A percentile compares a stretch with the other conserved stretches of the same genome.
Conservation (phyloP, 2,888 invertebrate species). For the Penaeus monodon region DNA sequence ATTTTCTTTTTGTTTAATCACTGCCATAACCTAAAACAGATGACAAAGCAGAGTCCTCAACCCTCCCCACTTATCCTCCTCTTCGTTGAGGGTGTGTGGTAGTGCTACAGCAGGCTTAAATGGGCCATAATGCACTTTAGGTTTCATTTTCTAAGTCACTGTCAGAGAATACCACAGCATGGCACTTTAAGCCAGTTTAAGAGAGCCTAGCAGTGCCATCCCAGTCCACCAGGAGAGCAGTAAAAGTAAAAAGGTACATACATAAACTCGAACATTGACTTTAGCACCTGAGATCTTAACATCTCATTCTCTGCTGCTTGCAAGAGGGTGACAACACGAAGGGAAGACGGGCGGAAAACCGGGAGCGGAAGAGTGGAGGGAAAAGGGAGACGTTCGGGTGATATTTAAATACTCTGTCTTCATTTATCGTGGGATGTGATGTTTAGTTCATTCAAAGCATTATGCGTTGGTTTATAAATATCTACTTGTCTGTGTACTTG, state of each 20-base stretch:
- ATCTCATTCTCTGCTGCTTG: conserved; percentile 9
- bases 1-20: too few relatives aligned
- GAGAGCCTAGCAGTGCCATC: conserved; percentile 23
- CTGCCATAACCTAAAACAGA: too few relatives aligned
- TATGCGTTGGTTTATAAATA: too few relatives aligned
- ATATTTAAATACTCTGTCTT: too few relatives aligned
- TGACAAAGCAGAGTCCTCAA: too few relatives aligned
- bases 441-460: too few relatives aligned
- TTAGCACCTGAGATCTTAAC: conserved; percentile 14
- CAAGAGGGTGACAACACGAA: neutral
- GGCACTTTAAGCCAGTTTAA: conserved; percentile 24
- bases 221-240: conserved; percentile 19
- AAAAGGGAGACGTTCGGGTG: too few relatives aligned
- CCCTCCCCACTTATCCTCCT: neutral
- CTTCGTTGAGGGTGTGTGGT: neutral
- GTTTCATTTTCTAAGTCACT: conserved; percentile 27
- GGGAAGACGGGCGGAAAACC: neutral
- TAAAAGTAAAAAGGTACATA: conserved; percentile 14
- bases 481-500: too few relatives aligned
- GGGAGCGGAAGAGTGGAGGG: neutral
- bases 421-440: too few relatives aligned
- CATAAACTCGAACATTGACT: conserved; percentile 18
- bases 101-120: neutral
- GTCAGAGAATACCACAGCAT: conserved; percentile 8
- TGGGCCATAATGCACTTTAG: conserved; percentile 17